Conservation (phyloP, 2,888 invertebrate species). For the Pomacea canaliculata region DNA sequence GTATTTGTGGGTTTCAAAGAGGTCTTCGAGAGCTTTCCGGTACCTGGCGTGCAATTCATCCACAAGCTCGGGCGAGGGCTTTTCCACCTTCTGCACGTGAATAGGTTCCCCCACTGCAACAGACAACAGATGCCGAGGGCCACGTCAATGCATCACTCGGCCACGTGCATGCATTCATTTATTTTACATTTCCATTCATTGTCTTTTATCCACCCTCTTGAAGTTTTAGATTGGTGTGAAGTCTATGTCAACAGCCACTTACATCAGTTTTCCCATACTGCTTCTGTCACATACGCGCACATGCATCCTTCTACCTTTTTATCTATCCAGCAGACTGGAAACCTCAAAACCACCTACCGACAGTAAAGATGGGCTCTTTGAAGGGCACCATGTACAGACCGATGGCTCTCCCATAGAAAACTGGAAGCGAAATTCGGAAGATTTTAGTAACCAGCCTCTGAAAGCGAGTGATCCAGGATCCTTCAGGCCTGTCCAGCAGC, state of each 20-base stretch:
- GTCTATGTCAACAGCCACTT: too few species aligned
- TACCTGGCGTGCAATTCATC: constrained; percentile 83
- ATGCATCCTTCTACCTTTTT: too few species aligned
- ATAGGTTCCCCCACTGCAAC: constrained; percentile 86
- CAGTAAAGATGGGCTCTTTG: constrained; percentile 83
- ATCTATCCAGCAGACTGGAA: too few species aligned
- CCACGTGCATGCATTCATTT: background rate
- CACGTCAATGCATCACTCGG: background rate
- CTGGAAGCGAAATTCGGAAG: constrained; percentile 67
- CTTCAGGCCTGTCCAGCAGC: constrained; percentile 81
- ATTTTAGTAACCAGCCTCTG: constrained; percentile 76
- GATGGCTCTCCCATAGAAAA: constrained; percentile 78
- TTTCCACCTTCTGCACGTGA: constrained; percentile 77
- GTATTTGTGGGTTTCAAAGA: constrained; percentile 88
- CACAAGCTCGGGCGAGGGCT: constrained; percentile 82
- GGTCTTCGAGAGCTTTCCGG: constrained; percentile 76
- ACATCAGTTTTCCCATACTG: too few species aligned
- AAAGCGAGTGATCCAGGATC: constrained; percentile 77
- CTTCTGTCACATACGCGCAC: too few species aligned
- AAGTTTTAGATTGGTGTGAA: too few species aligned
- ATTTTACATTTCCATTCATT: background rate
- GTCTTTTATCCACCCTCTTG: too few species aligned
- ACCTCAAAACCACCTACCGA: constrained; percentile 77
- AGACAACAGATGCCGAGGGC: constrained; percentile 49
- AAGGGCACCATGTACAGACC: constrained; percentile 92